Evolutionary conservation across 1,140 invertebrate genomes (phyloP).

Genomic region (Nephotettix cincticeps): DNA sequence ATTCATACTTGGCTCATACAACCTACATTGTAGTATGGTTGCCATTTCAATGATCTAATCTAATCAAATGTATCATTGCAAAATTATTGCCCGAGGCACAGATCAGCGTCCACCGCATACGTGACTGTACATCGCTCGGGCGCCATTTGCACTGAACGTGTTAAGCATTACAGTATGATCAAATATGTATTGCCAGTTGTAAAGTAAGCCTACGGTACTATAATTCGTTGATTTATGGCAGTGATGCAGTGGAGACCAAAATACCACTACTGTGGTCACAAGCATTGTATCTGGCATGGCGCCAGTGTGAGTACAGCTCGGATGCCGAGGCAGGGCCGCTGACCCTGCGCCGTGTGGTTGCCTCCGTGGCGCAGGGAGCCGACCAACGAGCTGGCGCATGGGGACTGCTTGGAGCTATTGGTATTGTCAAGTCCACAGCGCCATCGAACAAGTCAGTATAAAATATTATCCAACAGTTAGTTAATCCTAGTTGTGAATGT

Average conservation of each 20-base stretch:
- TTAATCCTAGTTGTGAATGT: neutral
- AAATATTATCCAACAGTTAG: neutral
- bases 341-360: constrained; percentile 50
- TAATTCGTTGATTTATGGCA: constrained; percentile 46
- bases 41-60: too few relatives aligned
- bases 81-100: too few relatives aligned
- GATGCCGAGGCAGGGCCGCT: constrained; percentile 48
- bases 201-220: too few relatives aligned
- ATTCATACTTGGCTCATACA: too few relatives aligned
- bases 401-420: constrained; percentile 63
- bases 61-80: too few relatives aligned
- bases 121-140: too few relatives aligned
- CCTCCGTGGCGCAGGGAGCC: constrained; percentile 52
- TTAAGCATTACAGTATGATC: too few relatives aligned
- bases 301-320: constrained; percentile 52
- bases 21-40: too few relatives aligned
- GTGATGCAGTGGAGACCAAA: constrained; percentile 58
- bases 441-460: constrained; percentile 54
- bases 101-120: too few relatives aligned
- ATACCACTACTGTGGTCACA: constrained; percentile 60
- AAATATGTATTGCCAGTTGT: too few relatives aligned
- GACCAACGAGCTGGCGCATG: constrained; percentile 58
- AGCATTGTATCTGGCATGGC: constrained; percentile 53
- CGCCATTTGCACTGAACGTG: too few relatives aligned
- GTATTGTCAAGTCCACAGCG: constrained; percentile 58